Evolutionary conservation across 2,113 vertebrate genomes (phyloP), one percentile per base, ranked within the genome.

Genomic region (Nerophis ophidion): DNA sequence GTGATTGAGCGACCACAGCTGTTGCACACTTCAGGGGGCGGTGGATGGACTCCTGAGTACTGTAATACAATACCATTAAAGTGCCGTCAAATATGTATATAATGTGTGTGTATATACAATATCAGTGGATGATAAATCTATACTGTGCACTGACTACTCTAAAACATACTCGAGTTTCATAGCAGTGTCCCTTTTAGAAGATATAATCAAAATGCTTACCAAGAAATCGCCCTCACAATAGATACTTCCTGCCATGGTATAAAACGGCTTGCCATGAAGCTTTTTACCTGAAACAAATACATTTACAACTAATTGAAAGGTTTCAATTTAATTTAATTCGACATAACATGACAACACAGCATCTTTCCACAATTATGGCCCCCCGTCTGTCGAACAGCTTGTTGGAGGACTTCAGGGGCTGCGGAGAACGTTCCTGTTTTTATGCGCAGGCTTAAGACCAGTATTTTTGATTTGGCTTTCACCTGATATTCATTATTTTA

Each of bases 191-290:
- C 26, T 26, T 26, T 26, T 8, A 8, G 10, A 14, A 15, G 40
- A 17, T 36, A 57, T 1, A 54, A 14, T 9, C 1, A n/a, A 2
- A 8, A 6, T 14, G 47, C 91, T 92, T 85, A 97, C 95, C 92
- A 94, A 84, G 85, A 95, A 97, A 83, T 98, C 94, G 1, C 84
- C 76, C 73, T 96, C 93, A 68, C 95, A 96, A 65, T 93, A 96
- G 55, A 95, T 92, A 61, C 81, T 91, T 54, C 92, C 93, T 0
- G 90, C 92, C 64, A 93, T 86, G 58, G 92, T 90, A 77, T 94
- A 97, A 81, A 97, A 98, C 6, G 92, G 87, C 69, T 93, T 91
- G 48, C 94, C 93, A 66, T 85, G 89, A 63, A 96, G 87, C 54
- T 86, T 89, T 80, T 93, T 84, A 83, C 88, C 95, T 97, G 15